phyloP scores from a whole-genome alignment of 1,140 invertebrate genomes.

The Acromyrmex charruanus region DNA sequence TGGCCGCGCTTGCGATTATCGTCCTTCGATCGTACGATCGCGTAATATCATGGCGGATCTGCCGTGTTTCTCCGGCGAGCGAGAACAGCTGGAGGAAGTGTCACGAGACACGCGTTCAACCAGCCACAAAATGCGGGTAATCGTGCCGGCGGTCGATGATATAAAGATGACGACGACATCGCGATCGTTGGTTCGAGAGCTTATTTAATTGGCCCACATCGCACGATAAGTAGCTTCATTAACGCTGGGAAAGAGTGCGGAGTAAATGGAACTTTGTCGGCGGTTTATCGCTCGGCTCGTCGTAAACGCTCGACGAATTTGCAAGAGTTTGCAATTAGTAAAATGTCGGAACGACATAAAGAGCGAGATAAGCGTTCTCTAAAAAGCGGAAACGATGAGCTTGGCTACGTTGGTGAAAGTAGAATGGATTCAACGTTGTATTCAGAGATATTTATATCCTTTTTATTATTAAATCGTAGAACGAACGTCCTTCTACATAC shows the following conservation, averaged over 20 bases:
- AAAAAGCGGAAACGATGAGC: slow-evolving; percentile 40
- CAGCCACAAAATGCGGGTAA: slow-evolving; percentile 39
- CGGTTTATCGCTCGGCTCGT: slow-evolving; percentile 16
- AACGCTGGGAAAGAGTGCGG: slow-evolving; percentile 11
- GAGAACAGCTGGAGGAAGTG: slow-evolving; percentile 73
- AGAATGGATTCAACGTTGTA: slow-evolving; percentile 15
- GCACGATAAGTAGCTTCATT: slow-evolving; percentile 53
- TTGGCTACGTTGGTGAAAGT: slow-evolving; percentile 35
- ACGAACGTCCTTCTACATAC: background rate
- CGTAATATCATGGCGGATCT: slow-evolving; percentile 65
- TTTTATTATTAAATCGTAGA: background rate
- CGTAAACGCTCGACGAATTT: slow-evolving; percentile 24
- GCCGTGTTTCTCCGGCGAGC: slow-evolving; percentile 25
- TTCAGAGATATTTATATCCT: background rate
- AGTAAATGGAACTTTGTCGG: slow-evolving; percentile 33
- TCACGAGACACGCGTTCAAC: slow-evolving; percentile 48
- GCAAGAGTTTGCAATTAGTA: slow-evolving; percentile 35
- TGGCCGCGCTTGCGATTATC: slow-evolving; percentile 63
- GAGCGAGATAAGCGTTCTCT: slow-evolving; percentile 1
- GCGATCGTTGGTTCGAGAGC: background rate
- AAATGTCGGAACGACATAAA: background rate
- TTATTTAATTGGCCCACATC: slow-evolving; percentile 48
- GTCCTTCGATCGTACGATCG: slow-evolving; percentile 57
- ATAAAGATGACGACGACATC: background rate
- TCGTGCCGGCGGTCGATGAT: slow-evolving; percentile 1